Evolutionary conservation across 2,797 vertebrate genomes (phyloP).

Genomic region (Pipistrellus kuhlii): DNA sequence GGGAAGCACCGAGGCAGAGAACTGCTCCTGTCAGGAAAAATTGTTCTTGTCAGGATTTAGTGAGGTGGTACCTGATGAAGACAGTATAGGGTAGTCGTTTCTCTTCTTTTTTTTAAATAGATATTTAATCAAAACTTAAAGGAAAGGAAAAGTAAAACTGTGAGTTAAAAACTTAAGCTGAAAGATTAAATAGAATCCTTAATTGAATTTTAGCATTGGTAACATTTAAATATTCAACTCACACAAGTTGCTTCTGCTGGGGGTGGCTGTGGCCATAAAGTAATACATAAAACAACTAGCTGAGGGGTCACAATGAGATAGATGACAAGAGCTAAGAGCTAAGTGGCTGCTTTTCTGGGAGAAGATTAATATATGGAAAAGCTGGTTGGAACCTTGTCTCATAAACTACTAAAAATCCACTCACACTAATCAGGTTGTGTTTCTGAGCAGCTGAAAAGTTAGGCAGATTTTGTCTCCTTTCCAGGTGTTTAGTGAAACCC

Average conservation of each 20-base stretch:
- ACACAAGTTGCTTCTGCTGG: not conserved
- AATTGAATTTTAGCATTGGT: not conserved
- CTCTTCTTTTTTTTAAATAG: not conserved
- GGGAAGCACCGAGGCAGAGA: not conserved
- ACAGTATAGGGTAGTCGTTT: not conserved
- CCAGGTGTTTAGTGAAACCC: constrained; percentile 34
- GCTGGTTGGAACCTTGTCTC: constrained; percentile 87
- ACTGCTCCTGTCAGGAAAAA: not conserved
- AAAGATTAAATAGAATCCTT: constrained; percentile 14
- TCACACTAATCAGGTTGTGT: constrained; percentile 54
- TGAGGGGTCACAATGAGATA: constrained; percentile 81
- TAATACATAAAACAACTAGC: constrained; percentile 62
- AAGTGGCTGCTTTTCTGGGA: constrained; percentile 75
- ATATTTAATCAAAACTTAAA: not conserved
- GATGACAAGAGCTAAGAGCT: constrained; percentile 81
- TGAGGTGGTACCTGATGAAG: not conserved
- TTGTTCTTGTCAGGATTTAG: not conserved
- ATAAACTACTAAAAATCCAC: constrained; percentile 86
- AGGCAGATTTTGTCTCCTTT: constrained; percentile 50
- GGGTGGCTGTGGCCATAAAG: not conserved
- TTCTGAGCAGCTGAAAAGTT: constrained; percentile 55
- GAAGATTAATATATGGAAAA: constrained; percentile 89
- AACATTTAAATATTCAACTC: constrained; percentile 6
- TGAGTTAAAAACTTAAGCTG: not conserved
- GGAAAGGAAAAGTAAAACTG: not conserved